phyloP scores from a whole-genome alignment of 2,113 vertebrate genomes.

The Salvator merianae region DNA sequence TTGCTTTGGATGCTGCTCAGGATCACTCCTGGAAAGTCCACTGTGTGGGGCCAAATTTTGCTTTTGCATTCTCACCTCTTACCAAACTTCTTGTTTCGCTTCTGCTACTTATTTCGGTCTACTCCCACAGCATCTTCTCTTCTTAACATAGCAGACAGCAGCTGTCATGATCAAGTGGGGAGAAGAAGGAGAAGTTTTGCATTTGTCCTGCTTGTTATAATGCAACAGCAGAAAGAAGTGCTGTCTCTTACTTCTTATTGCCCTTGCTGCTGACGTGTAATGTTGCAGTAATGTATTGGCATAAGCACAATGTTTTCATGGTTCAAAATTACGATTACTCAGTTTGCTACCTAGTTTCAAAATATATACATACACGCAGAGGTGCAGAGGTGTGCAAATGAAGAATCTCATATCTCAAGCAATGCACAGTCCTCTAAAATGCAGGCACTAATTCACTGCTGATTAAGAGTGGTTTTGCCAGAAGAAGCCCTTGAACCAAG shows the following conservation, averaged over 20 bases:
- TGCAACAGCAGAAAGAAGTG: neutral
- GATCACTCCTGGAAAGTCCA: neutral
- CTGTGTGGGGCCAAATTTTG: neutral
- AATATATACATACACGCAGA: conserved; percentile 37
- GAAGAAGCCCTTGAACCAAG: neutral
- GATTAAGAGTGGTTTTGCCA: neutral
- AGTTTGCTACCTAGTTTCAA: conserved; percentile 54
- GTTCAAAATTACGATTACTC: conserved; percentile 14
- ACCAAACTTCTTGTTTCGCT: neutral
- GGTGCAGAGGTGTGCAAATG: no score
- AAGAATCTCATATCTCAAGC: neutral
- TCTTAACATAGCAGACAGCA: neutral
- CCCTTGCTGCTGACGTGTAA: conserved; percentile 39
- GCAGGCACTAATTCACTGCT: neutral
- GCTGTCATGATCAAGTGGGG: neutral
- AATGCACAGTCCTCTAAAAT: neutral
- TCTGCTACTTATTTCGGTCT: neutral
- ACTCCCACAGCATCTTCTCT: neutral
- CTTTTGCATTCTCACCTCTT: neutral
- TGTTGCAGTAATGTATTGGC: neutral
- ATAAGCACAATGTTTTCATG: neutral
- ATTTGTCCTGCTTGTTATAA: conserved; percentile 3
- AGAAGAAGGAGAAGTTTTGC: neutral
- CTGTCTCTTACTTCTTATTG: conserved; percentile 21
- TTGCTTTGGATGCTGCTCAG: neutral